Conservation (phyloP, 2,113 vertebrate species). For the Lepus timidus region DNA sequence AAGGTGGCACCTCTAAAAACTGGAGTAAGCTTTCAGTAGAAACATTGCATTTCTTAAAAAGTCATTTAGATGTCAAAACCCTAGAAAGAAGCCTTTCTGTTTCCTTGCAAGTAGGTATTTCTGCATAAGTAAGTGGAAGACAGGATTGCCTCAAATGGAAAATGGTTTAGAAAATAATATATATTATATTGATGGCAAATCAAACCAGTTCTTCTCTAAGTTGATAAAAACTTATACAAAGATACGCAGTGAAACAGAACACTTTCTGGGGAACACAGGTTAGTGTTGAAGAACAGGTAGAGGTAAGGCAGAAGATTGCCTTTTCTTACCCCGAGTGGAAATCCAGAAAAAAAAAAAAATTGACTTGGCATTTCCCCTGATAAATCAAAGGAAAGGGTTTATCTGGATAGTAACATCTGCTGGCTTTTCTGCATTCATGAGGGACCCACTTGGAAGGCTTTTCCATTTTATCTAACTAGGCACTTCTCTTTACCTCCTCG, state of each 20-base stretch:
- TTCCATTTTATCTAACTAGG: constrained; percentile 84
- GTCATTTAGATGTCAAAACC: constrained; percentile 65
- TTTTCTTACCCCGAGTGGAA: constrained; percentile 81
- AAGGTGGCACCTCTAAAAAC: constrained; percentile 76
- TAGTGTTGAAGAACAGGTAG: constrained; percentile 71
- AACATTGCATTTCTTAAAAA: constrained; percentile 52
- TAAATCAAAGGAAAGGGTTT: constrained; percentile 86
- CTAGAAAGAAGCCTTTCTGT: neutral
- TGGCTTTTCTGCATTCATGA: constrained; percentile 79
- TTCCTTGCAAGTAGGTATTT: neutral
- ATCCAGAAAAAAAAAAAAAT: constrained; percentile 85
- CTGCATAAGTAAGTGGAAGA: constrained; percentile 48
- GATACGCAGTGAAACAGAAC: constrained; percentile 65
- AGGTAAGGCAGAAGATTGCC: constrained; percentile 51
- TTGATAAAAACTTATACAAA: constrained; percentile 59
- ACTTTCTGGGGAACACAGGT: constrained; percentile 37
- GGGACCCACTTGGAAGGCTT: constrained; percentile 85
- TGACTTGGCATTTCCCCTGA: constrained; percentile 81
- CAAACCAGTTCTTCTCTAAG: constrained; percentile 66
- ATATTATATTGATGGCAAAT: constrained; percentile 39
- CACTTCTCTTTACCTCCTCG: constrained; percentile 83
- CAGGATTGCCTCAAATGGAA: constrained; percentile 75
- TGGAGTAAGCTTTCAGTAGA: constrained; percentile 63
- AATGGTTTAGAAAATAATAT: constrained; percentile 65
- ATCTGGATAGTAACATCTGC: constrained; percentile 87